Conservation (phyloP, 2,113 vertebrate genomes). For the Tetrao urogallus region DNA sequence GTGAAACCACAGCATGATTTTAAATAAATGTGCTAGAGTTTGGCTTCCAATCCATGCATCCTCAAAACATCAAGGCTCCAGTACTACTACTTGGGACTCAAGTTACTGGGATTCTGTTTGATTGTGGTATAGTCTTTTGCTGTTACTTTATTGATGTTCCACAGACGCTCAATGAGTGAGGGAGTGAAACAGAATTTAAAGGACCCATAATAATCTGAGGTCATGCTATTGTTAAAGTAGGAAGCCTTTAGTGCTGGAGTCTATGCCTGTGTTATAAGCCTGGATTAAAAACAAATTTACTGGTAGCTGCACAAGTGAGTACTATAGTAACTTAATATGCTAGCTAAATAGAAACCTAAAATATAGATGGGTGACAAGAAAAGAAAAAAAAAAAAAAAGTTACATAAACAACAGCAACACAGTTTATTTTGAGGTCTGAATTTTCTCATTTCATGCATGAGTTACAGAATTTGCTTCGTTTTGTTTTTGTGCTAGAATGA, state of each 20-base stretch:
- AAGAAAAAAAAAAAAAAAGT: background rate
- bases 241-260: background rate
- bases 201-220: background rate
- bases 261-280: background rate
- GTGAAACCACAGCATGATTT: background rate
- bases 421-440: conserved; percentile 24
- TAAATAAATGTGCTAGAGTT: background rate
- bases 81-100: background rate
- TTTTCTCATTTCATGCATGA: conserved; percentile 72
- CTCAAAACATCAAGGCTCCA: background rate
- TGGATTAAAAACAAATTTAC: background rate
- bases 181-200: background rate
- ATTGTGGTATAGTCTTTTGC: background rate
- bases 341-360: conserved; percentile 19
- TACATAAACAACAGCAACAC: background rate
- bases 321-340: conserved; percentile 1
- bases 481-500: conserved; percentile 26
- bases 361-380: background rate
- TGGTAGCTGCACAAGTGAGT: background rate
- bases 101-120: background rate
- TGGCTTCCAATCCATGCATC: background rate
- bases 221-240: background rate
- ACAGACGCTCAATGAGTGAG: background rate
- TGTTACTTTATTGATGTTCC: background rate
- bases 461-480: conserved; percentile 60